These are phyloP conservation scores for Charina bottae DNA, from an alignment of 2,113 vertebrate genomes.

Conservation along the genomic window DNA sequence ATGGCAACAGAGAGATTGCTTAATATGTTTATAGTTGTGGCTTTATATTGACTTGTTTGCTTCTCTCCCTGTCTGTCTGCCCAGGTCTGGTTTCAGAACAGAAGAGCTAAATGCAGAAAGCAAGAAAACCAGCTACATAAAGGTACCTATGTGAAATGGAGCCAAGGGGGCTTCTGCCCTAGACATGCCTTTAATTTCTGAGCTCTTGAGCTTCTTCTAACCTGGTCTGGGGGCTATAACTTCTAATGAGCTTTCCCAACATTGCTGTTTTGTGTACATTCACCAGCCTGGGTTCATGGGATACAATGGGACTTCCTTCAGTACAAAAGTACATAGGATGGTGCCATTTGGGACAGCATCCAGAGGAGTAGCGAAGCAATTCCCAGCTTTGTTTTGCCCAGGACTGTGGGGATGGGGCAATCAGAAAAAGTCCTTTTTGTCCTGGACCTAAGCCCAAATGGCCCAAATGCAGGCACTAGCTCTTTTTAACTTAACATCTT, in stretches of 20 bases:
- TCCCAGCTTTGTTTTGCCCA: neutral
- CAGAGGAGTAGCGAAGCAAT: neutral
- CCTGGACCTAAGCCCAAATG: neutral
- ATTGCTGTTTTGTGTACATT: neutral
- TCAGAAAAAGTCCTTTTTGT: neutral
- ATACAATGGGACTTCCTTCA: neutral
- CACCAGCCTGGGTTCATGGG: neutral
- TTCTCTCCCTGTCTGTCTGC: constrained; percentile 51
- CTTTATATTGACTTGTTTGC: neutral
- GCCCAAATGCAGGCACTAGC: neutral
- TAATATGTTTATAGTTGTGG: neutral
- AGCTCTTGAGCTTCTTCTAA: neutral
- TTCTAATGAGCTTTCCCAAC: neutral
- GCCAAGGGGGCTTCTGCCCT: neutral
- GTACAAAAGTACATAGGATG: neutral
- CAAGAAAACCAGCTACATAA: constrained; percentile 98
- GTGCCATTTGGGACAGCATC: neutral
- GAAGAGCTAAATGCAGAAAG: constrained; percentile 96
- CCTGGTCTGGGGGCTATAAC: neutral
- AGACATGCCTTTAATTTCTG: neutral
- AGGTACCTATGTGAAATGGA: constrained; percentile 75
- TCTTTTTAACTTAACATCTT: neutral
- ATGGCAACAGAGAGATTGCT: neutral
- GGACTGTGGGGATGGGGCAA: neutral
- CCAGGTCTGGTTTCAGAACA: constrained; percentile 98